Evolutionary conservation across 2,888 invertebrate species (phyloP).

Genomic region (Dasypogon diadema): DNA sequence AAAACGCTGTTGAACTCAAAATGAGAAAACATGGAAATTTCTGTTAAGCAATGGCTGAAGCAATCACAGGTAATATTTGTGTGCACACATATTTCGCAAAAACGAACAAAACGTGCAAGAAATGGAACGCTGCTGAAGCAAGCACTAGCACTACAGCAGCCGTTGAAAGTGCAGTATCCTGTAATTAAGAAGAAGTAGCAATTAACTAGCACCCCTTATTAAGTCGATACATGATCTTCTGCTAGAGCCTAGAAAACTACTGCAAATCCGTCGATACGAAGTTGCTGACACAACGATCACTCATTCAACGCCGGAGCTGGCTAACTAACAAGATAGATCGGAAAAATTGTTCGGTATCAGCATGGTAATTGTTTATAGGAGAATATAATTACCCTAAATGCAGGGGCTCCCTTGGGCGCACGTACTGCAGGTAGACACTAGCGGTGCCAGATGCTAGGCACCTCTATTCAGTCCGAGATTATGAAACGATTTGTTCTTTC

Average conservation of each 20-base stretch:
- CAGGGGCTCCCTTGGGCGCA: constrained; percentile 8
- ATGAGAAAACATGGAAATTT: no score
- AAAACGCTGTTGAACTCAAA: no score
- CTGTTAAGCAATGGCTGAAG: no score
- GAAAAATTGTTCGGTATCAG: constrained; percentile 52
- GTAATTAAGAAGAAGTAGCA: constrained; percentile 53
- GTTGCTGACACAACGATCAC: constrained; percentile 19
- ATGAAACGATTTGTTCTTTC: constrained; percentile 48
- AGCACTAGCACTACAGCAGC: constrained; percentile 9
- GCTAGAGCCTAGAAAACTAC: constrained; percentile 12
- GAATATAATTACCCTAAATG: constrained; percentile 52
- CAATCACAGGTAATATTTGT: not conserved
- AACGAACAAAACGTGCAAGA: no score
- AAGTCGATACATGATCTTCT: constrained; percentile 28
- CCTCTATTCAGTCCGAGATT: constrained; percentile 51
- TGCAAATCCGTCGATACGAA: not conserved
- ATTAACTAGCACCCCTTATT: constrained; percentile 53
- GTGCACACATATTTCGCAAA: not conserved
- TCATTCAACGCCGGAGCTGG: constrained; percentile 23
- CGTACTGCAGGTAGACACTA: constrained; percentile 12
- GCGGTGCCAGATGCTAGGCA: not conserved
- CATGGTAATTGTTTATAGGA: constrained; percentile 53
- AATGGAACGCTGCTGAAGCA: not conserved
- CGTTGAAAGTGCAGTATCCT: constrained; percentile 39
- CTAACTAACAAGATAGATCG: constrained; percentile 52